Evolutionary conservation across 30 jellyfish, hydroid and myxozoan species (phyloP).

Genomic region (Sanderia malayensis): DNA sequence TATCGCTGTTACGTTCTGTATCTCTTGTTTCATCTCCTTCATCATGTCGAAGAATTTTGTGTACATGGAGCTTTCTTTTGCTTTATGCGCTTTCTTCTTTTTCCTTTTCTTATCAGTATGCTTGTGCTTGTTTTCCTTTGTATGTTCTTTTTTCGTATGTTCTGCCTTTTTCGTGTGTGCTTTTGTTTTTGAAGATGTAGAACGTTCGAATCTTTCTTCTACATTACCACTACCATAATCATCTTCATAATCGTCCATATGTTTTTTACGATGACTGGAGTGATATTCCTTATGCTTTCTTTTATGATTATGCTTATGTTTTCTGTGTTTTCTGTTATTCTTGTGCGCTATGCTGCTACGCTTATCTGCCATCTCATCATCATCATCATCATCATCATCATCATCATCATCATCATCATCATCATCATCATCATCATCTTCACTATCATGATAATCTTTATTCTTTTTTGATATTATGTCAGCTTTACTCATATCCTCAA

Average conservation of each 20-base stretch:
- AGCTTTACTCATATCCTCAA: slow-evolving; percentile 3
- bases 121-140: neutral
- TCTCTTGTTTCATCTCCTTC: slow-evolving; percentile 64
- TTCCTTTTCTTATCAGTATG: neutral
- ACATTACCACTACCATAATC: neutral
- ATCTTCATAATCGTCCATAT: neutral
- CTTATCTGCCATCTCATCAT: slow-evolving; percentile 39
- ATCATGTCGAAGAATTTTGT: slow-evolving; percentile 38
- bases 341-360: neutral
- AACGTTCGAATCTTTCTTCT: slow-evolving; percentile 47
- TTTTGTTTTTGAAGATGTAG: slow-evolving; percentile 16
- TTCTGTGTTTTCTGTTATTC: neutral
- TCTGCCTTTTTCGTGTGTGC: slow-evolving; percentile 11
- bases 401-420: slow-evolving; percentile 48
- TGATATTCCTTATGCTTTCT: neutral
- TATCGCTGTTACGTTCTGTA: slow-evolving; percentile 21
- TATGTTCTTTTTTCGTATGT: slow-evolving; percentile 6
- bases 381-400: slow-evolving; percentile 36
- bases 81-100: neutral
- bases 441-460: slow-evolving; percentile 23
- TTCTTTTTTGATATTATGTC: neutral
- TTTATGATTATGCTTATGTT: neutral
- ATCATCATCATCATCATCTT: slow-evolving; percentile 11
- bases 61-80: neutral
- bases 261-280: neutral